Evolutionary conservation across 2,113 vertebrate genomes (phyloP).

Genomic region (Speoplatyrhinus poulsoni): DNA sequence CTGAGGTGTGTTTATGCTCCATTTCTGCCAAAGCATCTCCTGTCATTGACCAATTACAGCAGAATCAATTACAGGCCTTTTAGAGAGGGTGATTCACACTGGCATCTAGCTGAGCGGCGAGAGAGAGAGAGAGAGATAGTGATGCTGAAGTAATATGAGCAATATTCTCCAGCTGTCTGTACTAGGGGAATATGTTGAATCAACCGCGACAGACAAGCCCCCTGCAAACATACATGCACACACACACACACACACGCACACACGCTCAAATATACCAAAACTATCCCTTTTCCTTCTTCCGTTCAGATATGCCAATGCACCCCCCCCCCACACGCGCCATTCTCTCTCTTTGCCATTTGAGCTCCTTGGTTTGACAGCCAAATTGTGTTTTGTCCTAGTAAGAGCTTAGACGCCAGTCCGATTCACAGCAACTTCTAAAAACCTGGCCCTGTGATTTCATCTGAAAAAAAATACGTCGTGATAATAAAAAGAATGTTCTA

Average conservation of each 20-base stretch:
- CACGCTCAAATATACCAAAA: slow-evolving; percentile 6
- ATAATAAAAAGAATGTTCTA: slow-evolving; percentile 25
- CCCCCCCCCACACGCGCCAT: background rate
- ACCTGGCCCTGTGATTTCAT: slow-evolving; percentile 48
- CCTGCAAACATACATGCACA: slow-evolving; percentile 2
- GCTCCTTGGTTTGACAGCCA: slow-evolving; percentile 76
- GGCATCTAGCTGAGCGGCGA: background rate
- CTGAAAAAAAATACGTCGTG: slow-evolving; percentile 19
- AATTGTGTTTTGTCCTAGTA: slow-evolving; percentile 79
- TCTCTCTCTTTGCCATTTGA: slow-evolving; percentile 48
- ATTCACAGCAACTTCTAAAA: slow-evolving; percentile 56
- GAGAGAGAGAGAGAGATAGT: slow-evolving; percentile 31
- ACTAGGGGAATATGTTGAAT: slow-evolving; percentile 72
- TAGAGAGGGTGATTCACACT: slow-evolving; percentile 42
- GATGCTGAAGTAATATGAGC: slow-evolving; percentile 54
- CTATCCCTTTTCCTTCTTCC: slow-evolving; percentile 5
- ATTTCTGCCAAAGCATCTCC: slow-evolving; percentile 77
- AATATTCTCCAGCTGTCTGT: slow-evolving; percentile 67
- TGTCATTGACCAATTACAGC: slow-evolving; percentile 78
- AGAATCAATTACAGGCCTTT: slow-evolving; percentile 81
- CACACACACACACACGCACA: slow-evolving; percentile 3
- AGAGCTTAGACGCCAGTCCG: slow-evolving; percentile 68
- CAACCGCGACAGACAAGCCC: slow-evolving; percentile 54
- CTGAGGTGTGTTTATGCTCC: slow-evolving; percentile 75
- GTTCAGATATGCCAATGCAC: background rate